A percentile compares a stretch with the other conserved stretches of the same genome.
Conservation (phyloP, 2,888 invertebrate species). For the Stomorhina lunata region DNA sequence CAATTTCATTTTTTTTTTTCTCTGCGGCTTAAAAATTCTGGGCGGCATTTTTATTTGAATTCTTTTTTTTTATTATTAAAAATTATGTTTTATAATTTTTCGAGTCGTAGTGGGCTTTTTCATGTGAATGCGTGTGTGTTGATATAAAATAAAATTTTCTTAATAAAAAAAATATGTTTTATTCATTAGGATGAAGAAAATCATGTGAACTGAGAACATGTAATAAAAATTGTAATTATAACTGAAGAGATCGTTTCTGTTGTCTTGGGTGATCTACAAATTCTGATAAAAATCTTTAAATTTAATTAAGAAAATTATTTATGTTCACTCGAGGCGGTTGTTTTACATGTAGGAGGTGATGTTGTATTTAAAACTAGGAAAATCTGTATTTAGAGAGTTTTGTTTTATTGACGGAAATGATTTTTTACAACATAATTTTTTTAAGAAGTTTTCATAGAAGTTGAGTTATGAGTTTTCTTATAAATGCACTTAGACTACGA, state of each 20-base stretch:
- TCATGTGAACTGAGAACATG: not conserved
- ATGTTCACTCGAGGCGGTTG: not conserved
- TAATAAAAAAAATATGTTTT: slow-evolving; percentile 29
- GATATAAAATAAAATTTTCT: not conserved
- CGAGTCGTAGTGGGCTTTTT: slow-evolving; percentile 31
- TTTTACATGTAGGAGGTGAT: slow-evolving; percentile 8
- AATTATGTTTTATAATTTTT: not conserved
- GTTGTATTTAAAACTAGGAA: not conserved
- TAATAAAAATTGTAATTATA: not conserved
- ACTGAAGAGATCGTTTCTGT: not conserved
- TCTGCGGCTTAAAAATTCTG: not conserved
- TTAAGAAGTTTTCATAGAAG: not conserved
- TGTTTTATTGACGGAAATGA: slow-evolving; percentile 15
- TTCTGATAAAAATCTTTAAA: slow-evolving; percentile 47
- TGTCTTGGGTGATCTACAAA: slow-evolving; percentile 51
- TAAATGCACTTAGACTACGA: not conserved
- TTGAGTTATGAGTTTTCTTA: not conserved
- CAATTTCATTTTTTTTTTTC: not conserved
- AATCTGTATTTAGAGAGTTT: slow-evolving; percentile 19
- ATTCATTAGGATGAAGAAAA: slow-evolving; percentile 37
- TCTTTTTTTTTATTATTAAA: too few relatives aligned
- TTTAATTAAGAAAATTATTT: slow-evolving; percentile 49
- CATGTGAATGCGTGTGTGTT: not conserved
- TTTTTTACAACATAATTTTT: not conserved
- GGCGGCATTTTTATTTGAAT: slow-evolving; percentile 56